Conservation (phyloP, 2,797 vertebrate species). For the Pseudochirops corinnae region DNA sequence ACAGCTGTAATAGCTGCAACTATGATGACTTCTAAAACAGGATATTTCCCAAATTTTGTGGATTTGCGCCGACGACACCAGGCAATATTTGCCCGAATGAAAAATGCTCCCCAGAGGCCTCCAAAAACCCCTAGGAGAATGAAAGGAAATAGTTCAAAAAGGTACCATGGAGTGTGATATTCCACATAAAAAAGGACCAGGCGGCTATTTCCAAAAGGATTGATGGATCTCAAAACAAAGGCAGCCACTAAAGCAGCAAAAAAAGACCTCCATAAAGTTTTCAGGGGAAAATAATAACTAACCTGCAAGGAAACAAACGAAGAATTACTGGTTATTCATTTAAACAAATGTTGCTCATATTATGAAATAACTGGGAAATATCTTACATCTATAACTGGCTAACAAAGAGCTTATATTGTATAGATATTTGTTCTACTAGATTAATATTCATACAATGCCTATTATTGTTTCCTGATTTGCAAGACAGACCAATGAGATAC, state of each 20-base stretch:
- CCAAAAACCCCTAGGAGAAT: conserved; percentile 98
- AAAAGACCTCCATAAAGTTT: conserved; percentile 99
- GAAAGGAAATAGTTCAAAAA: conserved; percentile 98
- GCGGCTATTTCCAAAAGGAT: conserved; percentile 98
- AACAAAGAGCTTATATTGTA: background rate
- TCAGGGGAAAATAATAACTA: conserved; percentile 99
- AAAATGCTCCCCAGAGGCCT: conserved; percentile 98
- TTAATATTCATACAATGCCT: background rate
- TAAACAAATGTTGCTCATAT: conserved; percentile 12
- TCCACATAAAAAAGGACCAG: conserved; percentile 99
- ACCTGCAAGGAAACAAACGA: conserved; percentile 87
- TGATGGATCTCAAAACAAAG: conserved; percentile 98
- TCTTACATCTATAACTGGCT: conserved; percentile 29
- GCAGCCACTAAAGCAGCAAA: conserved; percentile 99
- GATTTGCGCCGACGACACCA: conserved; percentile 98
- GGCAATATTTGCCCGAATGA: conserved; percentile 97
- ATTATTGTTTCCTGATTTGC: background rate
- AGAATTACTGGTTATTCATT: conserved; percentile 50
- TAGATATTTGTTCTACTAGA: background rate
- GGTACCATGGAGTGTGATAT: conserved; percentile 99
- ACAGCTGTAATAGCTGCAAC: conserved; percentile 97
- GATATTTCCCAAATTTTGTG: conserved; percentile 97
- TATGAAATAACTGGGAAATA: conserved; percentile 15
- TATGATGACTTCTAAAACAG: conserved; percentile 96
- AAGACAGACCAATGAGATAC: background rate